A percentile compares a stretch with the other conserved stretches of the same genome.
phyloP scores from a whole-genome alignment of 2,888 invertebrate species.

The Nomada lathburiana region DNA sequence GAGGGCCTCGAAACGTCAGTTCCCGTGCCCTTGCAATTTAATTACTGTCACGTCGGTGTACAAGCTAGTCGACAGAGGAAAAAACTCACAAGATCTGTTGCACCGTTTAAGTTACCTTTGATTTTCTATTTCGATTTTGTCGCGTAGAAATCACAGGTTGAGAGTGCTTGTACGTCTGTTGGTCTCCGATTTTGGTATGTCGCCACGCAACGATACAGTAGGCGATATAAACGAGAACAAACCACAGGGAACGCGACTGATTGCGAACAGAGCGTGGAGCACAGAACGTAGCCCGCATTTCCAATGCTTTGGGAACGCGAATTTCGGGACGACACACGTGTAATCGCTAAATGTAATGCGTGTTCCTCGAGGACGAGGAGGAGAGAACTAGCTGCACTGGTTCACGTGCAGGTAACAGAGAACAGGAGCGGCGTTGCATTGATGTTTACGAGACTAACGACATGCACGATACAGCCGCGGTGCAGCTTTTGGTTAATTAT shows the following conservation, averaged over 20 bases:
- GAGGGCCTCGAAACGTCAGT: conserved; percentile 39
- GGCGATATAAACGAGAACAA: conserved; percentile 44
- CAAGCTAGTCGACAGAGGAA: conserved; percentile 12
- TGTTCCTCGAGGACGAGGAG: conserved; percentile 7
- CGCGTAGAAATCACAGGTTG: not conserved
- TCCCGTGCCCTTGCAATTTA: conserved; percentile 5
- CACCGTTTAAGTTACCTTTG: no score
- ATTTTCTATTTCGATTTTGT: not conserved
- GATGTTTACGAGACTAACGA: conserved; percentile 33
- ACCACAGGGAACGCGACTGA: conserved; percentile 5
- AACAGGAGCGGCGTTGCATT: not conserved
- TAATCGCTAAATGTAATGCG: conserved; percentile 26
- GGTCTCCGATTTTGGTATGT: not conserved
- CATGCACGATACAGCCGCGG: conserved; percentile 9
- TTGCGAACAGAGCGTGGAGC: conserved; percentile 3
- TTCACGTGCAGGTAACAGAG: not conserved
- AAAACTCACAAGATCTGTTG: not conserved
- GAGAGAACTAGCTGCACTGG: not conserved
- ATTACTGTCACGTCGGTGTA: conserved; percentile 22
- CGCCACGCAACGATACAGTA: not conserved
- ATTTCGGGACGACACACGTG: conserved; percentile 26
- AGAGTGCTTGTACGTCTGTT: not conserved
- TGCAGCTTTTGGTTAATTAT: conserved; percentile 8
- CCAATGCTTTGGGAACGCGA: conserved; percentile 14
- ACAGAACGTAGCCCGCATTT: conserved; percentile 6